Base-by-base conservation (phyloP, 2,888 invertebrate species). In the Euclidia mi region DNA sequence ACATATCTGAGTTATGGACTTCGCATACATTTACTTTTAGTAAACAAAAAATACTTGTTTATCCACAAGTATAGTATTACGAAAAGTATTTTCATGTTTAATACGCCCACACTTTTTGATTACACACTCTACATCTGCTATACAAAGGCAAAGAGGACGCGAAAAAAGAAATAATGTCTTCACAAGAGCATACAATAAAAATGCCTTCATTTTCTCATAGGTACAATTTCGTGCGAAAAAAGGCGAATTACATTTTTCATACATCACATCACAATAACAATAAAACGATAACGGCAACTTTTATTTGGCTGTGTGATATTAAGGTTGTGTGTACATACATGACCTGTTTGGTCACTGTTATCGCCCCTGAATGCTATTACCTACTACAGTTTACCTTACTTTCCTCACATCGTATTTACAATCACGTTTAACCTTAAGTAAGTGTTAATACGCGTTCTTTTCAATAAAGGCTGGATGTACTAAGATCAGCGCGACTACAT, bases 211-310 rank as follows among this genome's bases (percentile, higher is more conserved):
- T 71, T 74, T 69, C 75, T 71, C 64, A 62, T 61, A 71, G 75
- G 74, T 69, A 74, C 71, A 71, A 69, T 71, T 74, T 61, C 45
- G 57, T 59, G 52, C 56, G 62, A 67, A 60, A 70, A 64, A 71
- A 50, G 50, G 59, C 55, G 62, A 72, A 68, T 72, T 67, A 70
- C 57, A 74, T 76, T 74, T 76, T 70, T 72, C 76, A 72, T 76
- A 76, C 65, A 66, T 76, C 64, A 74, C 62, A 71, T 76, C 70
- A 72, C 63, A 67, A 72, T 76, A 76, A 76, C 72, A 76, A 72
- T 76, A 75, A 72, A 76, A 71, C 65, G 65, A 71, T 71, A 68
- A 71, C 68, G 56, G 58, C 56, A 56, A 72, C 63, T 68, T 75
- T 67, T 73, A 73, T 71, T 68, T 68, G 48, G 56, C 34, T 51